These are phyloP conservation scores for Leptobrachium leishanense DNA, from an alignment of 2,113 vertebrate genomes.

Conservation along the genomic window DNA sequence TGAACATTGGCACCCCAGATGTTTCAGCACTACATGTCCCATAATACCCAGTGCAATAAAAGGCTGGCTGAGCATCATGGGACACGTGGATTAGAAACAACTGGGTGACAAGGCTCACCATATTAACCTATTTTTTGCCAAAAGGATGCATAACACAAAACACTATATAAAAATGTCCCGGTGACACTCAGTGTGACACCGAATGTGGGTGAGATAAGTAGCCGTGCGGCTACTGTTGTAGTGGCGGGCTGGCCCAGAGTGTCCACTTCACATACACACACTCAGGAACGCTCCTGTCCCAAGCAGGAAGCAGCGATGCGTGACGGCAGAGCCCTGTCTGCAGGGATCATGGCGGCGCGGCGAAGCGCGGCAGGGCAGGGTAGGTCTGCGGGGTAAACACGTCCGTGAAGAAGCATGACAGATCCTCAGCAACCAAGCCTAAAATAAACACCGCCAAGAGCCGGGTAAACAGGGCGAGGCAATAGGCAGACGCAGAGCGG, in stretches of 20 bases:
- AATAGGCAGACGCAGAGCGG: neutral
- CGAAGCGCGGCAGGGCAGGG: neutral
- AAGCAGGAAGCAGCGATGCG: neutral
- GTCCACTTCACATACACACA: neutral
- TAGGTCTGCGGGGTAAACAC: constrained; percentile 29
- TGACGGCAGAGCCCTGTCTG: neutral
- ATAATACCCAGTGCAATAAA: too few species aligned
- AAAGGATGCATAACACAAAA: too few species aligned
- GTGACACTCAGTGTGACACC: too few species aligned
- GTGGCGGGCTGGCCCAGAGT: neutral
- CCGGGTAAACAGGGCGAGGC: neutral
- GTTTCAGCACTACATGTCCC: too few species aligned
- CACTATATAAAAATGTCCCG: too few species aligned
- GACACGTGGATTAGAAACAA: too few species aligned
- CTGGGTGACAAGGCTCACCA: too few species aligned
- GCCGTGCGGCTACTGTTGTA: neutral
- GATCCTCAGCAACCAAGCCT: constrained; percentile 33
- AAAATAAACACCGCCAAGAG: constrained; percentile 3
- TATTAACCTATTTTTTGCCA: too few species aligned
- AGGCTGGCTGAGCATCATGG: too few species aligned
- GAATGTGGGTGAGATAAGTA: neutral
- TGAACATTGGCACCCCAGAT: too few species aligned
- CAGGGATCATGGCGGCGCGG: constrained; percentile 25
- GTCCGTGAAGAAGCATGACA: constrained; percentile 23
- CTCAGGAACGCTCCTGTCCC: constrained; percentile 13